A percentile compares a stretch with the other conserved stretches of the same genome.
Evolutionary conservation across 2,797 vertebrate genomes (phyloP).

Genomic region (Acanthis flammea): DNA sequence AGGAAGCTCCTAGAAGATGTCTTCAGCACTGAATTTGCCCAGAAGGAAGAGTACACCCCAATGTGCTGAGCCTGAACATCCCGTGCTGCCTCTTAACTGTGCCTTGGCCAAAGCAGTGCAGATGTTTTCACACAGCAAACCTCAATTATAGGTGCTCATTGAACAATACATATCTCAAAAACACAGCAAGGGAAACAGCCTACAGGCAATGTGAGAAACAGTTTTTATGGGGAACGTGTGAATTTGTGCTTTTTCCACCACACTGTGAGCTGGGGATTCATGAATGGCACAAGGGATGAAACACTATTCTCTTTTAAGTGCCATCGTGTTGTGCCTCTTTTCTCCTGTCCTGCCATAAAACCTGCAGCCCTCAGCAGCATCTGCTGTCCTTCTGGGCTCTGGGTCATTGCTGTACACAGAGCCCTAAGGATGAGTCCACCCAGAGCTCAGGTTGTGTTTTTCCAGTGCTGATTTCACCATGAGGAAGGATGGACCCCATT

Average conservation of each 20-base stretch:
- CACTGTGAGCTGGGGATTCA: accelerated
- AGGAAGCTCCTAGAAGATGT: neutral
- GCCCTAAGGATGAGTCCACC: neutral
- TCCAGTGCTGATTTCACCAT: neutral
- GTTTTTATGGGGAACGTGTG: neutral
- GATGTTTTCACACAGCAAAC: neutral
- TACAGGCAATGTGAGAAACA: neutral
- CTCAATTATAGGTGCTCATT: neutral
- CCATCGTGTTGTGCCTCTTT: neutral
- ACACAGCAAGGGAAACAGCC: neutral
- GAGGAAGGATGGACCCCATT: neutral
- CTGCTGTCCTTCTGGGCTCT: neutral
- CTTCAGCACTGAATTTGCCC: neutral
- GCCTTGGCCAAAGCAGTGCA: neutral
- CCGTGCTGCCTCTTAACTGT: accelerated
- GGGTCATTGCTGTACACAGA: neutral
- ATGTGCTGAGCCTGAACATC: neutral
- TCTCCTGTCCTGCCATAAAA: neutral
- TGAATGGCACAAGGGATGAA: neutral
- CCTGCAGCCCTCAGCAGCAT: neutral
- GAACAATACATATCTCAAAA: neutral
- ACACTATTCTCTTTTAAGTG: neutral
- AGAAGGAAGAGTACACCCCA: neutral
- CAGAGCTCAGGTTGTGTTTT: neutral
- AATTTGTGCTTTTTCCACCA: neutral